Evolutionary conservation across 2,888 invertebrate species (phyloP).

Genomic region (Belgica antarctica): DNA sequence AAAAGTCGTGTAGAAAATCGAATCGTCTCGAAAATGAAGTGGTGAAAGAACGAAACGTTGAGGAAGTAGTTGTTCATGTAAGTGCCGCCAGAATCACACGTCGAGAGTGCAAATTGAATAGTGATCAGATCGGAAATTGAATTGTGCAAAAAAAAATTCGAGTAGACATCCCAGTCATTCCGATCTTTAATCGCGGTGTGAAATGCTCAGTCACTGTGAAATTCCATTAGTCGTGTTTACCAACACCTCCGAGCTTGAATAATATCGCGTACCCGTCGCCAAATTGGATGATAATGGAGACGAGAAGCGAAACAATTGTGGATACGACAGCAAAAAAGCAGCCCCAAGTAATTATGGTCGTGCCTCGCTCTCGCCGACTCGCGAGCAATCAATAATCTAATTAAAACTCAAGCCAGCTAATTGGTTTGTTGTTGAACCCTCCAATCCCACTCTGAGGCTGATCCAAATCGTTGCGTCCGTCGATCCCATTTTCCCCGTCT

Average conservation of each 20-base stretch:
- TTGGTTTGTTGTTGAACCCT: not conserved
- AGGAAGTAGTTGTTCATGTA: constrained; percentile 28
- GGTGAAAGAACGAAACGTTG: constrained; percentile 24
- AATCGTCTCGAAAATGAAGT: not conserved
- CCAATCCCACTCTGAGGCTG: not conserved
- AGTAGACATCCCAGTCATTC: not conserved
- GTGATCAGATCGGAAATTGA: not conserved
- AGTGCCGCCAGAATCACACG: not conserved
- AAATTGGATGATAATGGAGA: not conserved
- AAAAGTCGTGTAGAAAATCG: not conserved
- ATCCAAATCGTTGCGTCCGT: constrained; percentile 7
- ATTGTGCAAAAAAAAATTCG: not conserved
- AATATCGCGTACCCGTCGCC: not conserved
- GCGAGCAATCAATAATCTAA: not conserved
- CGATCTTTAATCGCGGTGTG: not conserved
- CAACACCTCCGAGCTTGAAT: not conserved
- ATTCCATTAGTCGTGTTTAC: not conserved
- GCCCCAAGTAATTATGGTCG: constrained; percentile 2
- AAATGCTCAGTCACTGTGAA: not conserved
- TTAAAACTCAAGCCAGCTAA: not conserved
- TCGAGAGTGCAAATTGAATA: not conserved
- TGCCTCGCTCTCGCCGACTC: not conserved
- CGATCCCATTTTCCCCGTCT: constrained; percentile 39
- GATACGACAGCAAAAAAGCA: constrained; percentile 26
- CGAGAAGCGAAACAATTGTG: not conserved